phyloP scores from a whole-genome alignment of 2,797 vertebrate species.

The Ceryle rudis region DNA sequence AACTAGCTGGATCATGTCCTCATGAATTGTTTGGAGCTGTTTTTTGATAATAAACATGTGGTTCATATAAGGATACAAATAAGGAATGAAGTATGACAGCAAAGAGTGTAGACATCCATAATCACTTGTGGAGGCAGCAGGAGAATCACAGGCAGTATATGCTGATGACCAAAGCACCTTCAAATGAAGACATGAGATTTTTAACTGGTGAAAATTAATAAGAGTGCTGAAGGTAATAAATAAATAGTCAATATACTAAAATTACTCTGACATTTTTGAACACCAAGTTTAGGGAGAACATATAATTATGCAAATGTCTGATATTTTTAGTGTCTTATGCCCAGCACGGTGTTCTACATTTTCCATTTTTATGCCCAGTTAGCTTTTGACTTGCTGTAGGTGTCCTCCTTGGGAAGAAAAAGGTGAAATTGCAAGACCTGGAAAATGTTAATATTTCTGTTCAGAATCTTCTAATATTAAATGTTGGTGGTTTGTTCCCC shows the following conservation, averaged over 20 bases:
- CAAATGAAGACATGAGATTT: not conserved
- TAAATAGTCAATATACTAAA: not conserved
- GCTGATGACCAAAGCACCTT: not conserved
- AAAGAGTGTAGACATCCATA: not conserved
- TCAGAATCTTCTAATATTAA: not conserved
- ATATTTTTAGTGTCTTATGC: not conserved
- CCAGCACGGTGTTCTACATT: not conserved
- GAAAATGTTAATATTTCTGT: not conserved
- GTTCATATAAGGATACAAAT: not conserved
- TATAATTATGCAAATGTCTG: not conserved
- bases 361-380: not conserved
- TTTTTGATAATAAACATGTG: slow-evolving; percentile 45
- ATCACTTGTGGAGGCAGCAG: not conserved
- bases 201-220: not conserved
- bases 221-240: not conserved
- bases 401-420: not conserved
- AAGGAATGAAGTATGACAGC: not conserved
- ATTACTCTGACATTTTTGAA: not conserved
- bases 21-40: slow-evolving; percentile 29
- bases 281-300: not conserved
- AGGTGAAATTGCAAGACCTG: not conserved
- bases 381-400: not conserved
- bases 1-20: not conserved
- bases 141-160: not conserved
- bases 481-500: not conserved